Evolutionary conservation across 2,113 vertebrate species (phyloP), one percentile per base, ranked within the genome.

Genomic region (Piliocolobus tephrosceles): DNA sequence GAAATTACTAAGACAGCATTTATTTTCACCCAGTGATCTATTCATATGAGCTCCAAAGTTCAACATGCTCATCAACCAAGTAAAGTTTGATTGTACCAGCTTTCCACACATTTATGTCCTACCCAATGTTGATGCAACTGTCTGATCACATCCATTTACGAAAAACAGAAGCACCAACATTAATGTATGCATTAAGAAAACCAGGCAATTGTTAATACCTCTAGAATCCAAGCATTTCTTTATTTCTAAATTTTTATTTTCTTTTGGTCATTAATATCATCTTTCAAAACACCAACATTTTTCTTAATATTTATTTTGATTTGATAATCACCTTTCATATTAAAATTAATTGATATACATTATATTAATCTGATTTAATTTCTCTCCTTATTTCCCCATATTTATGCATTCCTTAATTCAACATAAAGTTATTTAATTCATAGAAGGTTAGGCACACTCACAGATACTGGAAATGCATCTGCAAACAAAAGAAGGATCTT

Each of bases 81-180:
- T 27, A 50, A 6, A 88, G 2, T 30, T 38, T 43, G 0, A 18
- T 75, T n/a, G 55, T 1, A 17, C 35, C 68, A 57, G 3, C 64
- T 58, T 40, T 50, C 40, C 30, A 4, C 13, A 90, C 1, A 10
- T 84, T 86, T n/a, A 79, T 47, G 96, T 52, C 3, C 23, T 43
- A 22, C 1, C 13, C 55, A 76, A 11, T 0, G 0, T 50, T 14
- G 52, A 16, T 5, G 1, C 8, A 10, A 23, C 35, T 13, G 4
- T 64, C 30, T 82, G 43, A 73, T 61, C 52, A 81, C 23, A 75
- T 73, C 12, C 58, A 52, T 76, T 66, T 27, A 5, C 1, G 55
- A 12, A 68, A 90, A 82, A 22, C 6, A 86, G 9, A 30, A 84
- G 55, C 18, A 40, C 45, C 20, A 66, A 17, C 57, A 57, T 1